A percentile compares a stretch with the other conserved stretches of the same genome.
phyloP scores from a whole-genome alignment of 2,113 vertebrate genomes.

The Eulemur macaco region DNA sequence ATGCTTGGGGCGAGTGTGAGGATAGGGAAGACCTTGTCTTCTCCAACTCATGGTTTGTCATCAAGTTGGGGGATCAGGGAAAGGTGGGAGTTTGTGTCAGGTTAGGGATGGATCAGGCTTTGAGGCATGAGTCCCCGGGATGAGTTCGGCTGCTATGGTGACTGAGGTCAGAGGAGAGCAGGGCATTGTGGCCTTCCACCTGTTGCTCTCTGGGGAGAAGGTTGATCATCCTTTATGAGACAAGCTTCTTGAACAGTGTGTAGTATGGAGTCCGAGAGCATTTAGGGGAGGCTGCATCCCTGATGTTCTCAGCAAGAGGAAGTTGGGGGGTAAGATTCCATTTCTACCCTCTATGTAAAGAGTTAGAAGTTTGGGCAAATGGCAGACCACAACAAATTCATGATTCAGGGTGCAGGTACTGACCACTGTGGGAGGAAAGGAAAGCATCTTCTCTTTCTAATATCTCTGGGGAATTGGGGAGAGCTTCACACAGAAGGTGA shows the following conservation, averaged over 20 bases:
- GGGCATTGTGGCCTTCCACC: neutral
- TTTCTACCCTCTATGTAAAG: neutral
- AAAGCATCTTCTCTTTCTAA: neutral
- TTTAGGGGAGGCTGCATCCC: accelerated
- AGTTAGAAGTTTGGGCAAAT: neutral
- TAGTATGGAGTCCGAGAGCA: neutral
- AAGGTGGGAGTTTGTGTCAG: neutral
- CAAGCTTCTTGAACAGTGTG: accelerated
- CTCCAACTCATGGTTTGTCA: neutral
- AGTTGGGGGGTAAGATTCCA: neutral
- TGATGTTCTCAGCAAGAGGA: neutral
- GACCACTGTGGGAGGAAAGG: neutral
- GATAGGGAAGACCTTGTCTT: neutral
- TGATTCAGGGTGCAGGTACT: neutral
- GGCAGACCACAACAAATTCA: neutral
- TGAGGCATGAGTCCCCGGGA: neutral
- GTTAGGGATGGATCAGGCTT: neutral
- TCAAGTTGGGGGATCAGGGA: neutral
- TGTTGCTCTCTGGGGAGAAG: neutral
- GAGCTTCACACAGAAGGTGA: neutral
- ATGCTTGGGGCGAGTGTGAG: neutral
- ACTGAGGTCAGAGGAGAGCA: neutral
- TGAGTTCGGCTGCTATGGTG: accelerated
- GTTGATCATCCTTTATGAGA: neutral
- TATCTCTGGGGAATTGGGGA: neutral